phyloP scores from a whole-genome alignment of 37 sponge, comb jelly and placozoan genomes.

The Axinella damicornis region DNA sequence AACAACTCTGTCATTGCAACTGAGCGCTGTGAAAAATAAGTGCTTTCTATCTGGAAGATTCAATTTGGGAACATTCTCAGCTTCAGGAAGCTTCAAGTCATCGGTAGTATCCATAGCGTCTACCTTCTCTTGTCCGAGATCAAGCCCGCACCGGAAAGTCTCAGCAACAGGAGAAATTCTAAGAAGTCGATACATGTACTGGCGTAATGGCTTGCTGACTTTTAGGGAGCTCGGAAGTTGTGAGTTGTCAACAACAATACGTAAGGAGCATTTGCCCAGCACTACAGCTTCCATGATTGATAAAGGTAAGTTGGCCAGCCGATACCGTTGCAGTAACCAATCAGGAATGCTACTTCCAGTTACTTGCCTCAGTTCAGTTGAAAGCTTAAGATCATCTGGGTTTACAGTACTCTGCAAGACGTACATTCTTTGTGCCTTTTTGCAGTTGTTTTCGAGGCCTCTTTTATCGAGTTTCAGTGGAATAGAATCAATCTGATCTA shows the following conservation, averaged over 20 bases:
- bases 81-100: conserved; percentile 16
- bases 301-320: conserved; percentile 1
- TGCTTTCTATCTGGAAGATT: neutral
- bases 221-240: neutral
- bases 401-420: neutral
- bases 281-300: conserved; percentile 21
- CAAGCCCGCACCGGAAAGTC: conserved; percentile 11
- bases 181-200: conserved; percentile 34
- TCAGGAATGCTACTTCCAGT: conserved; percentile 20
- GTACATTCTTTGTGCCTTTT: neutral
- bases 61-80: neutral
- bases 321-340: conserved; percentile 39
- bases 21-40: conserved; percentile 16
- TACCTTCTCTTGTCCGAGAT: conserved; percentile 10
- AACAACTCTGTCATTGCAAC: neutral
- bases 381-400: neutral
- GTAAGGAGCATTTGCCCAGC: neutral
- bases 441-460: neutral
- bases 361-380: conserved; percentile 4
- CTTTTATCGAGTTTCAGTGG: neutral
- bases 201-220: conserved; percentile 10
- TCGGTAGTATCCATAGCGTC: neutral
- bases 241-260: conserved; percentile 25
- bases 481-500: conserved; percentile 3
- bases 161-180: conserved; percentile 5